Evolutionary conservation across 2,797 vertebrate species (phyloP).

Genomic region (Anabas testudineus): DNA sequence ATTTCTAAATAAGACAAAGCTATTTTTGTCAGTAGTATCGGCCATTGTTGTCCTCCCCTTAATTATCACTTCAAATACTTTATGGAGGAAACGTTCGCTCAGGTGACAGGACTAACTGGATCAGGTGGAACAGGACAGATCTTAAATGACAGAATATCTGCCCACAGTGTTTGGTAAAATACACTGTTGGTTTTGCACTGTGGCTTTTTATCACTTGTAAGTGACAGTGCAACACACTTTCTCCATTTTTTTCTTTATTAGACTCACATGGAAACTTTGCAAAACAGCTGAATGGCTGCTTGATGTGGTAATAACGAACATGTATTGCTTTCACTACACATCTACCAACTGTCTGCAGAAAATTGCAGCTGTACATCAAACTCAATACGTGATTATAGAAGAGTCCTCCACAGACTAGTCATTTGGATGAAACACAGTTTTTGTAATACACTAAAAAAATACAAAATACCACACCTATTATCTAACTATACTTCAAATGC

Average conservation of each 20-base stretch:
- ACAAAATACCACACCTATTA: too few species aligned
- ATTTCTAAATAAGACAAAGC: conserved; percentile 43
- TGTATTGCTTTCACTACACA: conserved; percentile 45
- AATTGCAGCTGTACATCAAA: conserved; percentile 45
- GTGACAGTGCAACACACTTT: conserved; percentile 7
- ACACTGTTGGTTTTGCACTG: neutral
- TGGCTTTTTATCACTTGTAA: neutral
- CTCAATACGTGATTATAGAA: conserved; percentile 2
- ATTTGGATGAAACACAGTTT: neutral
- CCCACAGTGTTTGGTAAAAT: conserved; percentile 25
- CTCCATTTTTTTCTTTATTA: conserved; percentile 17
- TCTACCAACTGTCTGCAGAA: conserved; percentile 56
- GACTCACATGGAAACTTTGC: conserved; percentile 19
- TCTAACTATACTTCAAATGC: too few species aligned
- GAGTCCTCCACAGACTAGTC: conserved; percentile 30
- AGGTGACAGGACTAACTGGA: conserved; percentile 37
- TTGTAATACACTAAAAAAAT: too few species aligned
- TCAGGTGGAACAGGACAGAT: conserved; percentile 39
- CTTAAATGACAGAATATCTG: neutral
- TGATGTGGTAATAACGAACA: conserved; percentile 33
- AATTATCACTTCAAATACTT: conserved; percentile 49
- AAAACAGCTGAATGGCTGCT: conserved; percentile 44
- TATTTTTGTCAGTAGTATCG: conserved; percentile 49
- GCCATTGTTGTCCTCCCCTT: conserved; percentile 22
- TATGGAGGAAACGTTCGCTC: conserved; percentile 21